Base-by-base conservation (phyloP, 2,113 vertebrate species). In the Rhabdornis inornatus region DNA sequence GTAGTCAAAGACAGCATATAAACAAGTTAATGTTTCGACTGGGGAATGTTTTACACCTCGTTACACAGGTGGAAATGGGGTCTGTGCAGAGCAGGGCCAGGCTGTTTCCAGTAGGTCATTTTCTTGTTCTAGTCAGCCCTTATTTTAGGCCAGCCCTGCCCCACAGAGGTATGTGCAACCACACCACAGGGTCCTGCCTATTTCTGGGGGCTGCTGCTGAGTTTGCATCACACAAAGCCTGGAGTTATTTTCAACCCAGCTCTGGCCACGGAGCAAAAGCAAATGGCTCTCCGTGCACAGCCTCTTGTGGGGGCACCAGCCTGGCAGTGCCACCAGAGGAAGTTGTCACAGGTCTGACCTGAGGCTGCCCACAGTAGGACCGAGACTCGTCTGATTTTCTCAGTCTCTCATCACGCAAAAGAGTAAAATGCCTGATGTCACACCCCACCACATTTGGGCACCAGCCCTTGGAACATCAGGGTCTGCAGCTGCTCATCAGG, bases 101-200 rank as follows among this genome's bases (percentile, higher is more conserved):
- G 39, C 24, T 86, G 10, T 92, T 96, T 93, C 93, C 94, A 95
- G 90, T 20, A 88, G 92, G 63, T 90, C 75, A 70, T 88, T 77
- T 92, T 88, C 75, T 55, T 17, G 8, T 92, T 90, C 85, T 0
- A 44, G 76, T 88, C 89, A 96, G 86, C 39, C 80, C 42, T 69
- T 74, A 47, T 88, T 93, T 95, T 78, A 49, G 79, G 90, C 79
- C 55, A 91, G 90, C 93, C 86, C 94, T 96, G 83, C 94, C 93
- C 80, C 33, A 6, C 8, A 6, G 83, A 86, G 53, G 37, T 71
- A 95, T 93, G 83, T 89, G 40, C 69, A 89, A 33, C n/a, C 90
- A 89, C 7, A 0, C 63, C 68, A 3, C 64, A 68, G 70, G 14
- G 15, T 70, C 87, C 74, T 72, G 83, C 81, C 69, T 94, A 5